phyloP scores from a whole-genome alignment of 2,113 vertebrate genomes.

The Elaphurus davidianus region DNA sequence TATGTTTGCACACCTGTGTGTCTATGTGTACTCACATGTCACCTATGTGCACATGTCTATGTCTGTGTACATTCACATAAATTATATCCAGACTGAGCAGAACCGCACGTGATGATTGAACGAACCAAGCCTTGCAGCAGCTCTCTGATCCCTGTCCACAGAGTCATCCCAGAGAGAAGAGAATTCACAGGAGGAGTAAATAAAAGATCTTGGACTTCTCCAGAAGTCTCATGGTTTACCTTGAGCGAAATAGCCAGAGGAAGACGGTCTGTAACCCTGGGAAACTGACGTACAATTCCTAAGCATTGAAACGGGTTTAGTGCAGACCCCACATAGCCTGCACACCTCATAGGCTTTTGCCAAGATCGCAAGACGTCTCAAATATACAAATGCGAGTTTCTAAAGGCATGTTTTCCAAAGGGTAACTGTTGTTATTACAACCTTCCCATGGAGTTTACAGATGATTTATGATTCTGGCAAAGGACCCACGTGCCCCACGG shows the following conservation, averaged over 20 bases:
- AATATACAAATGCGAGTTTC: background rate
- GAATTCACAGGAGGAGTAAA: background rate
- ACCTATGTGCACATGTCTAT: too few relatives aligned
- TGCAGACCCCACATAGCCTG: background rate
- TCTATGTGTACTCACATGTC: accelerated
- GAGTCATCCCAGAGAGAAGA: background rate
- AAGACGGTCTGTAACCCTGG: background rate
- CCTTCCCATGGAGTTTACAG: background rate
- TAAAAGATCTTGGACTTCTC: background rate
- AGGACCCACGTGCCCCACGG: background rate
- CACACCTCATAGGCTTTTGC: background rate
- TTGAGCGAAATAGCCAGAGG: background rate
- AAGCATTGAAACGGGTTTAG: background rate
- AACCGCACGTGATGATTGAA: accelerated
- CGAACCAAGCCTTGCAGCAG: background rate
- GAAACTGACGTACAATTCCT: background rate
- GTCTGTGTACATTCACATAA: background rate
- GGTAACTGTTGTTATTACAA: background rate
- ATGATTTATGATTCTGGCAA: constrained; percentile 22
- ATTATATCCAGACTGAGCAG: background rate
- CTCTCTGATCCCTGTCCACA: background rate
- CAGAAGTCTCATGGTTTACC: background rate
- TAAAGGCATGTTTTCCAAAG: background rate
- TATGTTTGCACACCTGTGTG: accelerated
- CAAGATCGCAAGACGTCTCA: background rate